A percentile compares a stretch with the other conserved stretches of the same genome.
Conservation (phyloP, 37 sponge, comb jelly and placozoan genomes). For the Cladorhizidae sp. region DNA sequence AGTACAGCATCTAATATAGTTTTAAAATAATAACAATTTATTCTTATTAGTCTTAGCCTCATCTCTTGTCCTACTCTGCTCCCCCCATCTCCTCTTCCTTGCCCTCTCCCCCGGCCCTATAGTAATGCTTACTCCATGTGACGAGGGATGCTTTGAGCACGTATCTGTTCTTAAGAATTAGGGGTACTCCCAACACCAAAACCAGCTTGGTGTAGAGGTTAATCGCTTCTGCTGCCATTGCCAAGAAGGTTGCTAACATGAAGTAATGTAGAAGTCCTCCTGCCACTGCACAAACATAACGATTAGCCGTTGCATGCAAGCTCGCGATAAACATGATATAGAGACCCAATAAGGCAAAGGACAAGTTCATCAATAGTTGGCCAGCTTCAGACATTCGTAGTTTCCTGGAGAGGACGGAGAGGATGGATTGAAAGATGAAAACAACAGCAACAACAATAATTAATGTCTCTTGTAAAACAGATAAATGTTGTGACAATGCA, state of each 20-base stretch:
- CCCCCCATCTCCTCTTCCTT: no score
- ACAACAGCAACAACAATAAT: no score
- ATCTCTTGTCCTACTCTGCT: no score
- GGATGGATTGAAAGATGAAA: no score
- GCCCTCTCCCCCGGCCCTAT: no score
- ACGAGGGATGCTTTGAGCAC: constrained; percentile 22
- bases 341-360: constrained; percentile 39
- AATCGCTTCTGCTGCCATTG: constrained; percentile 61
- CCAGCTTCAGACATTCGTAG: neutral
- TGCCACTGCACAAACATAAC: constrained; percentile 14
- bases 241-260: constrained; percentile 35
- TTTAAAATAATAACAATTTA: no score
- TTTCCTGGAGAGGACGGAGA: neutral
- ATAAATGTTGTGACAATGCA: neutral
- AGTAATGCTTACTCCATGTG: constrained; percentile 44
- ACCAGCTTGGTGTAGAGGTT: constrained; percentile 49
- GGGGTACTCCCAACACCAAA: constrained; percentile 10
- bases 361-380: constrained; percentile 14
- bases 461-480: neutral
- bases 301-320: neutral
- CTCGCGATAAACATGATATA: constrained; percentile 39
- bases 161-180: constrained; percentile 2
- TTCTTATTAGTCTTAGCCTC: no score
- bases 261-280: constrained; percentile 54
- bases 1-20: no score